Conservation (phyloP, 1,140 invertebrate genomes). For the Euwallacea fornicatus region DNA sequence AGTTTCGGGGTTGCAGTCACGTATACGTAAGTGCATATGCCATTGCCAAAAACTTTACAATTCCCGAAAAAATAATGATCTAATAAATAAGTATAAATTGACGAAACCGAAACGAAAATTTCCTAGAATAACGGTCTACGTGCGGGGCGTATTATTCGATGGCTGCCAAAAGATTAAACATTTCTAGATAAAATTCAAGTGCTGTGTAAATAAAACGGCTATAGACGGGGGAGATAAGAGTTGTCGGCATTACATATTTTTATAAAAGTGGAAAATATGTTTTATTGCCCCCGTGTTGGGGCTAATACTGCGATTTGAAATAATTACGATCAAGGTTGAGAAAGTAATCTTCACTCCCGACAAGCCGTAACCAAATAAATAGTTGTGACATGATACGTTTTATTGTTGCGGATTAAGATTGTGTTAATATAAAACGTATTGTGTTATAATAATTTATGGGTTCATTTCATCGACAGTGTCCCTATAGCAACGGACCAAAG, state of each 20-base stretch:
- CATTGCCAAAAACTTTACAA: neutral
- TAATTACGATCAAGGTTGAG: too few species aligned
- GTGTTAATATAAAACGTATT: too few species aligned
- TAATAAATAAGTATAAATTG: constrained; percentile 13
- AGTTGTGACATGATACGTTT: too few species aligned
- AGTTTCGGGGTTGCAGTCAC: constrained; percentile 20
- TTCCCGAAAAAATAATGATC: neutral
- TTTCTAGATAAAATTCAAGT: constrained; percentile 41
- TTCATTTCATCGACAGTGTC: too few species aligned
- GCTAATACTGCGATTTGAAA: too few species aligned
- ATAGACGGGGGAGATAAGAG: constrained; percentile 35
- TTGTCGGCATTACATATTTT: constrained; percentile 9
- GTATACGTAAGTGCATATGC: constrained; percentile 38
- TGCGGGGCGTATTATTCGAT: neutral
- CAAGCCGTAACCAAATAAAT: too few species aligned
- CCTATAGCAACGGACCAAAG: too few species aligned
- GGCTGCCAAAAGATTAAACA: constrained; percentile 14
- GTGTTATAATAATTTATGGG: too few species aligned
- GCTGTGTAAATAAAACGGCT: constrained; percentile 38
- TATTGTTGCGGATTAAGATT: too few species aligned
- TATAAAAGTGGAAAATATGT: constrained; percentile 22
- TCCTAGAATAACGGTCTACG: too few species aligned
- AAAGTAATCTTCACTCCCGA: too few species aligned
- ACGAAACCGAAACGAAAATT: neutral
- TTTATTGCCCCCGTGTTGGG: constrained; percentile 6